Evolutionary conservation across 2,113 vertebrate genomes (phyloP), one percentile per base, ranked within the genome.

Genomic region (Poecile atricapillus): DNA sequence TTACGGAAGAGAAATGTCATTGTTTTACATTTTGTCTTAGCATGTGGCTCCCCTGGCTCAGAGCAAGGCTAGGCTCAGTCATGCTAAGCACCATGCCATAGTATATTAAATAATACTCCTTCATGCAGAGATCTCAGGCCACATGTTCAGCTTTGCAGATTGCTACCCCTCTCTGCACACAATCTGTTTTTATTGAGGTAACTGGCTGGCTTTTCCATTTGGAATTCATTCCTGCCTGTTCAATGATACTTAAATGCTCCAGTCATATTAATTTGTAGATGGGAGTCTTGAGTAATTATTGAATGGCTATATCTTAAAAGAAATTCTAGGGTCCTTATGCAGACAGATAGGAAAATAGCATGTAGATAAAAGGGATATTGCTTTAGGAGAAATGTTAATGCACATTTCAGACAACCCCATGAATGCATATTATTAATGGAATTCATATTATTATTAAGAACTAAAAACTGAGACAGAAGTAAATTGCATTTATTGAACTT

Each of bases 351-450:
- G 68, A 83, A 96, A 90, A 92, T 12, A n/a, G 56, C 46, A 75
- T 83, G 71, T 83, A 91, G 56, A 82, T 95, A 78, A 91, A 92
- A 75, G 87, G 33, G 56, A 37, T 88, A 90, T 80, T 86, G 79
- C 92, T 95, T 80, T 94, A 95, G 93, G 97, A 97, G 82, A 83
- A 87, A 86, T 95, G 76, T 84, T 97, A 96, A 97, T 96, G 86
- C 50, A 50, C 94, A 94, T 96, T 89, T 78, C 52, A 70, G 95
- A 89, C 49, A 95, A 46, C 39, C 12, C 79, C 50, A 74, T 83
- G 60, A 96, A 95, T 87, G 90, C 79, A 37, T 94, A 85, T 96
- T 96, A 96, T 96, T 97, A 97, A 96, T 93, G 95, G 83, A 96
- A 90, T 97, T 97, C 67, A 63, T 85, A 35, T 94, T 94, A 93